These are phyloP conservation scores for Herpailurus yagouaroundi DNA, from an alignment of 2,113 vertebrate species.

Conservation along the genomic window DNA sequence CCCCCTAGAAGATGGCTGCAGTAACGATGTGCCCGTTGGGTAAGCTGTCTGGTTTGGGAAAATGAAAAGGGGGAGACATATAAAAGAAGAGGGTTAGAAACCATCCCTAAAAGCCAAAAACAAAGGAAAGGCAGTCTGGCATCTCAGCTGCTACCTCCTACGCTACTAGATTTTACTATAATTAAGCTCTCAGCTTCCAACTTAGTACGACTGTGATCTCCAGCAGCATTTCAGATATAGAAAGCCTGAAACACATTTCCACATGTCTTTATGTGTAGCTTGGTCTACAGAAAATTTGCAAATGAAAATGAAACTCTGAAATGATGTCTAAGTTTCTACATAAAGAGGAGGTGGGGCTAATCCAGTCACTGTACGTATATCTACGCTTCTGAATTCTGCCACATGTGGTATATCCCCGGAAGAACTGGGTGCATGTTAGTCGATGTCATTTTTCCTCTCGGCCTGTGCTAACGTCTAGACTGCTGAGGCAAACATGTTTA, in stretches of 20 bases:
- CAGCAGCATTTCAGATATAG: conserved; percentile 44
- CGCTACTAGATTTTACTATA: background rate
- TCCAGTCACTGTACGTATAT: no score
- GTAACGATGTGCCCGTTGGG: background rate
- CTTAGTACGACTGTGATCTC: background rate
- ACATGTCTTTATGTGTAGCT: conserved; percentile 3
- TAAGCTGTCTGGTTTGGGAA: background rate
- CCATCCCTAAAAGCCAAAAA: background rate
- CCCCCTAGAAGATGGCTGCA: background rate
- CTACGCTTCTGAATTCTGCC: background rate
- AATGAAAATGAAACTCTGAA: background rate
- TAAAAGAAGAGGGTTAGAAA: background rate
- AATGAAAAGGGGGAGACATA: background rate
- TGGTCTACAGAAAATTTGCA: conserved; percentile 10
- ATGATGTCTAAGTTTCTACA: background rate
- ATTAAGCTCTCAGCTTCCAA: conserved; percentile 49
- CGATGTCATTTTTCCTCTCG: background rate
- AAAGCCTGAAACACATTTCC: background rate
- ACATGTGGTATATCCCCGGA: background rate
- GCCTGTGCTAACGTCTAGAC: conserved; percentile 3
- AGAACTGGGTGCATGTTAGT: background rate
- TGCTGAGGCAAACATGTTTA: background rate
- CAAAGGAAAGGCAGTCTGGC: background rate
- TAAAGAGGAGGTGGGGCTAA: background rate
- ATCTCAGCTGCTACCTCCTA: background rate